Evolutionary conservation across 2,888 invertebrate genomes (phyloP), one percentile per base, ranked within the genome.

Genomic region (Euclidia mi): DNA sequence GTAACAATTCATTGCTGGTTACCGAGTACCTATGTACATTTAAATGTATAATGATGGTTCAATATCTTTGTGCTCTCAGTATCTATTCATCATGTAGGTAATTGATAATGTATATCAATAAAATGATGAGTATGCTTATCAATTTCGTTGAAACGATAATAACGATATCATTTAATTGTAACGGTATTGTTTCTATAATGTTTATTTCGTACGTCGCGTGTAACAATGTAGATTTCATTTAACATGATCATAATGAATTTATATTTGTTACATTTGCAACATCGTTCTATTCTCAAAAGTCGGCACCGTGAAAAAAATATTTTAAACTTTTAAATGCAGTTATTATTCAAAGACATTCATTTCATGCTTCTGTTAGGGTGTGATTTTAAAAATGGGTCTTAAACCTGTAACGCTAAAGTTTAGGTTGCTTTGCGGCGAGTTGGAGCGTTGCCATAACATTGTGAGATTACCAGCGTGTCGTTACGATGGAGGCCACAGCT

Each of bases 381-480:
- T 31, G 34, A 2, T 50, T 44, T 51, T 35, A 25, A 64, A 82
- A 79, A 71, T 44, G 53, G 58, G 34, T 51, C 65, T 63, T 66
- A 81, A 53, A 25, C 7, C 2, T 18, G 10, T 58, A 20, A 47
- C 32, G n/a, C 47, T 79, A 88, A 66, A 68, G 85, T 77, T 66
- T 67, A 76, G 53, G 85, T 83, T 85, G 14, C 76, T 48, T 53
- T 73, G 77, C 42, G 28, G 41, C 44, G 38, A 67, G 25, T 56
- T 42, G 56, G 58, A 57, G 53, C 63, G 67, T 64, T 70, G 80
- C 76, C 78, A 81, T 82, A 87, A 85, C 85, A 87, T 80, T 81
- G 84, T 81, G 85, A 93, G 93, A 92, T 93, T 92, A 92, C 91
- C 83, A 84, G 82, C 82, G 62, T 89, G 92, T 91, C 92, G 89